Percentiles rank a stretch among this genome's conserved stretches.
Conservation (phyloP, 2,888 invertebrate species). For the Apotomis betuletana region DNA sequence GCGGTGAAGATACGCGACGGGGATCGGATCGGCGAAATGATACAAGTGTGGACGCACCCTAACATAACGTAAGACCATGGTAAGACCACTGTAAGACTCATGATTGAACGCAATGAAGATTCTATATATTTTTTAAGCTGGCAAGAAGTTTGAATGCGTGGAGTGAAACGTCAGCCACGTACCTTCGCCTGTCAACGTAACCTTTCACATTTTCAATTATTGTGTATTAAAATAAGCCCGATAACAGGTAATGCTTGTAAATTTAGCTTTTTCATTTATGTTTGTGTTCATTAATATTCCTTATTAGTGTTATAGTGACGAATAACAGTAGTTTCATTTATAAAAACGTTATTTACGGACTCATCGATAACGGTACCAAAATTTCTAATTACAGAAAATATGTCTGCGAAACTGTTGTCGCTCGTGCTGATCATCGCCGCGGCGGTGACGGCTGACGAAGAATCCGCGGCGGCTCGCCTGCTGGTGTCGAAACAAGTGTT, state of each 20-base stretch:
- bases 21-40: too few relatives aligned
- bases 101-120: too few relatives aligned
- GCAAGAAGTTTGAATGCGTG: constrained; percentile 75
- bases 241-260: constrained; percentile 48
- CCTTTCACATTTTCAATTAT: constrained; percentile 50
- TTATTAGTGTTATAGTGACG: constrained; percentile 40
- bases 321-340: constrained; percentile 32
- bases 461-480: constrained; percentile 90
- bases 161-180: constrained; percentile 84
- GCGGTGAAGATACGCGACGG: too few relatives aligned
- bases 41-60: too few relatives aligned
- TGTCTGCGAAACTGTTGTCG: constrained; percentile 75
- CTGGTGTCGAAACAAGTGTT: constrained; percentile 96
- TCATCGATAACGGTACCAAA: constrained; percentile 41
- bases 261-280: constrained; percentile 22
- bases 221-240: constrained; percentile 46
- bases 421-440: constrained; percentile 75
- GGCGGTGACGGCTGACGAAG: constrained; percentile 84
- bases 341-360: constrained; percentile 20
- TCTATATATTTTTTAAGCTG: constrained; percentile 46
- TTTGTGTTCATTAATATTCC: constrained; percentile 27
- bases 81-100: too few relatives aligned
- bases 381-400: constrained; percentile 66
- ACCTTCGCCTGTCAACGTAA: constrained; percentile 63
- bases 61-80: too few relatives aligned